Evolutionary conservation across 2,113 vertebrate species (phyloP).

Genomic region (Nestor notabilis): DNA sequence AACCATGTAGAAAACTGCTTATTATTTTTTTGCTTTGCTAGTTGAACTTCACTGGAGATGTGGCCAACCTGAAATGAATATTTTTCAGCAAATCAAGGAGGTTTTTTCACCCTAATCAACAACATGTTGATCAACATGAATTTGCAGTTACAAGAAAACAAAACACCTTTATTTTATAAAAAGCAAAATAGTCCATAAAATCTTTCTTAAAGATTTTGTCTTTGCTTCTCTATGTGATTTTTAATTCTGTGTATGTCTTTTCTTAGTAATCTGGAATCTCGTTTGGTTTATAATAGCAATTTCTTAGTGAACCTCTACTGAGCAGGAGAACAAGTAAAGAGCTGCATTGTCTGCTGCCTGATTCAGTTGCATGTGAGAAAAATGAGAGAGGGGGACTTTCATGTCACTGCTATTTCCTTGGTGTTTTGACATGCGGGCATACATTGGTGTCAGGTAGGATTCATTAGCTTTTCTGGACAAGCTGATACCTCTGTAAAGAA

Average conservation of each 20-base stretch:
- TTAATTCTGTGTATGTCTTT: background rate
- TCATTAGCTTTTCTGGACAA: background rate
- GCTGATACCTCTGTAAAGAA: background rate
- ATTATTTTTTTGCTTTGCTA: background rate
- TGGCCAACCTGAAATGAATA: background rate
- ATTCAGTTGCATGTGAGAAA: background rate
- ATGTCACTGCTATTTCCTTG: background rate
- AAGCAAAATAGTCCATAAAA: background rate
- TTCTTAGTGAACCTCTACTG: background rate
- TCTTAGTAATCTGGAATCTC: background rate
- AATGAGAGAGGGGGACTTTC: background rate
- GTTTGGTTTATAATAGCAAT: background rate
- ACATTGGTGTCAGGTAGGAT: background rate
- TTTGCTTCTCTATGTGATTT: background rate
- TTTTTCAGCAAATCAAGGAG: background rate
- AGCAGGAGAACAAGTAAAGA: background rate
- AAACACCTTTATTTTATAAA: background rate
- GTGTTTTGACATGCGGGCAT: background rate
- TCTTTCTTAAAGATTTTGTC: background rate
- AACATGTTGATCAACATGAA: background rate
- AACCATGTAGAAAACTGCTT: background rate
- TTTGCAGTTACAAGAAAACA: background rate
- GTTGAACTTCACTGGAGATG: background rate
- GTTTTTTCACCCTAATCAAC: background rate
- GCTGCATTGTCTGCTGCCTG: background rate